Evolutionary conservation across 2,888 invertebrate genomes (phyloP).

Genomic region (Anthrax anthrax): DNA sequence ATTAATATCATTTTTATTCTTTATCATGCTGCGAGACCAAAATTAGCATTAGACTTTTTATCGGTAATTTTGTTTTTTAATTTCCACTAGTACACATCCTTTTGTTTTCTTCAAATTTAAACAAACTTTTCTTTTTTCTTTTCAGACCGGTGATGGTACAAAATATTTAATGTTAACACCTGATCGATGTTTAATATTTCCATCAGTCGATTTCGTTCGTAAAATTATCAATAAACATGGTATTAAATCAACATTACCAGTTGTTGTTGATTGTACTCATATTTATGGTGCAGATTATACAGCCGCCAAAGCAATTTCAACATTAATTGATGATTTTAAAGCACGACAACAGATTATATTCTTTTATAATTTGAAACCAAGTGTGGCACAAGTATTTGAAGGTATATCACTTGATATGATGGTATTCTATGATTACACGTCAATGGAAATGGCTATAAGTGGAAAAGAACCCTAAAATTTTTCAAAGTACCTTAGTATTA

Average conservation of each 20-base stretch:
- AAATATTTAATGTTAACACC: slow-evolving; percentile 74
- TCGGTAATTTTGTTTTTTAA: slow-evolving; percentile 39
- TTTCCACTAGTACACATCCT: not conserved
- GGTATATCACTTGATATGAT: slow-evolving; percentile 60
- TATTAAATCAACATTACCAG: slow-evolving; percentile 50
- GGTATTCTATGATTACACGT: slow-evolving; percentile 58
- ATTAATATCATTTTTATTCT: slow-evolving; percentile 73
- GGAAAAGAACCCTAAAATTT: slow-evolving; percentile 17
- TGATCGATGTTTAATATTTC: slow-evolving; percentile 79
- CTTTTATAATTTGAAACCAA: slow-evolving; percentile 71
- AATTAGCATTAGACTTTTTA: slow-evolving; percentile 63
- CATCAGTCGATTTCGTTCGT: slow-evolving; percentile 78
- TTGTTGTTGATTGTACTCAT: slow-evolving; percentile 76
- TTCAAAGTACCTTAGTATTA: not conserved
- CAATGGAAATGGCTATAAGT: slow-evolving; percentile 50
- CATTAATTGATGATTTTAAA: slow-evolving; percentile 60
- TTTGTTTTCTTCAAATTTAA: not conserved
- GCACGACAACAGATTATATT: slow-evolving; percentile 57
- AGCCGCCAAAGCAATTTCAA: slow-evolving; percentile 66
- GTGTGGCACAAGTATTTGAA: slow-evolving; percentile 67
- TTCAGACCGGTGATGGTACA: slow-evolving; percentile 46
- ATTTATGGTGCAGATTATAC: slow-evolving; percentile 82
- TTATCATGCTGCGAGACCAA: slow-evolving; percentile 76
- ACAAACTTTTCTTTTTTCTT: slow-evolving; percentile 1
- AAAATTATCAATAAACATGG: slow-evolving; percentile 74